Evolutionary conservation across 2,113 vertebrate genomes (phyloP).

Genomic region (Maccullochella peelii): DNA sequence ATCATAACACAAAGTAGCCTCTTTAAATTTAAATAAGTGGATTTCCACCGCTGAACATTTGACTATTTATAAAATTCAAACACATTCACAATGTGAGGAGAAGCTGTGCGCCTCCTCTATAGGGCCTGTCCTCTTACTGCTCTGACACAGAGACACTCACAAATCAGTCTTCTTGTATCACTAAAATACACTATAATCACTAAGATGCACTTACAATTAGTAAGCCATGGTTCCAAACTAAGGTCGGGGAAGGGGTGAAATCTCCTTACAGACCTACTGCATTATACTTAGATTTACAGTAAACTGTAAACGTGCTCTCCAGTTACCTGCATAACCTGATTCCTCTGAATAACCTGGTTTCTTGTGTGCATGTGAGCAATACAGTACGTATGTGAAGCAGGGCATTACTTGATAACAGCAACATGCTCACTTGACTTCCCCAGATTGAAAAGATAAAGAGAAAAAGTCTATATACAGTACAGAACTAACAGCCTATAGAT

Average conservation of each 20-base stretch:
- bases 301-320: not conserved
- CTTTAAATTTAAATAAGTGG: not conserved
- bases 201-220: not conserved
- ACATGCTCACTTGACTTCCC: conserved; percentile 4
- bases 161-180: not conserved
- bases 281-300: not conserved
- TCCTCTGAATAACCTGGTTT: conserved; percentile 6
- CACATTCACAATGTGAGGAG: not conserved
- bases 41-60: not conserved
- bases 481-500: conserved; percentile 5
- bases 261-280: not conserved
- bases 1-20: not conserved
- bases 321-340: not conserved
- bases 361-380: not conserved
- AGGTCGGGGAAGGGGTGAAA: no score
- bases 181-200: not conserved
- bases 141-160: not conserved
- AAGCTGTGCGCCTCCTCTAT: not conserved
- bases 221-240: not conserved
- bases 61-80: not conserved
- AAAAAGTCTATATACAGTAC: not conserved
- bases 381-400: not conserved
- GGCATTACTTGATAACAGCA: not conserved
- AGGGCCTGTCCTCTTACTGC: not conserved
- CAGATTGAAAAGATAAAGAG: not conserved